Evolutionary conservation across 1,140 invertebrate genomes (phyloP), one percentile per base, ranked within the genome.

Genomic region (Drosophila novamexicana): DNA sequence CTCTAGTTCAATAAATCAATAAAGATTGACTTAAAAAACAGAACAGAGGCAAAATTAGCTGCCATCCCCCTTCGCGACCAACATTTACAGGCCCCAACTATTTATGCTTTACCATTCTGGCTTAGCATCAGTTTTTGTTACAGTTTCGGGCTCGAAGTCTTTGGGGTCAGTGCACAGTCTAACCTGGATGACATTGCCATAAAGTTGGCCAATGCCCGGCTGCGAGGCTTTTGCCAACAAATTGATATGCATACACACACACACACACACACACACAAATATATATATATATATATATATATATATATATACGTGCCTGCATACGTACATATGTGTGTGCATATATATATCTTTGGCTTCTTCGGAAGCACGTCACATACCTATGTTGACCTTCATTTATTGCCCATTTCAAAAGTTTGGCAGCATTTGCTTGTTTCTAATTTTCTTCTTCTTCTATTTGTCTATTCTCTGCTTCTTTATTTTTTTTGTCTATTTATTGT

Each of bases 1-100:
- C 42, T 32, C 54, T 56, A 56, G 56, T 42, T 65, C 83, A 68
- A 88, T 72, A 88, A 88, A 88, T 88, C 83, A 80, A 88, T 88
- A 88, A 80, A 80, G 84, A 88, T 88, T 89, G 76, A 66, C 81
- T 75, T 70, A 70, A 71, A 61, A 73, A 54, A 53, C 10, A 32
- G 32, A 14, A 42, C 6, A 32, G 62, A 74, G 62, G 57, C 57
- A 18, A 61, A 74, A 69, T 74, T 74, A 62, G 65, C 10, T 36
- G 2, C 12, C 44, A 1, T 12, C 44, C 42, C 29, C 1, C 16
- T 14, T 9, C n/a, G 1, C 18, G 18, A 18, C 52, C 34, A 39
- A n/a, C 18, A 29, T 37, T 9, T 22, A 40, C 40, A 10, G 18
- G 5, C 22, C 36, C 4, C 2, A 73, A 69, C 71, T 74, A 69